phyloP scores from a whole-genome alignment of 2,888 invertebrate species.

The Piscicola geometra region DNA sequence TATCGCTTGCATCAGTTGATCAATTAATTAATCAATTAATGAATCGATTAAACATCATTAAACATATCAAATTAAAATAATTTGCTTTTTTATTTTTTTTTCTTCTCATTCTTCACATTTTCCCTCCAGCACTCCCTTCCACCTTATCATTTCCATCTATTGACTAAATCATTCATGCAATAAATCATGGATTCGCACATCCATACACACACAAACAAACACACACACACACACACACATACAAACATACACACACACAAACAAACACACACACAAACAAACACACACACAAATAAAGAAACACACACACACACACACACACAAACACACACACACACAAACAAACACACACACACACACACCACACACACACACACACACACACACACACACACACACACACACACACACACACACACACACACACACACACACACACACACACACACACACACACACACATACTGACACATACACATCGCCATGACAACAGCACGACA shows the following conservation, averaged over 20 bases:
- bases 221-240: slow-evolving; percentile 15
- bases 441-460: slow-evolving; percentile 59
- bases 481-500: background rate
- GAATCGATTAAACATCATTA: too few species aligned
- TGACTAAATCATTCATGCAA: background rate
- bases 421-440: slow-evolving; percentile 83
- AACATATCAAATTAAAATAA: too few species aligned
- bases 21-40: too few species aligned
- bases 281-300: background rate
- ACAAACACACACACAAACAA: background rate
- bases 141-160: too few species aligned
- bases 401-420: background rate
- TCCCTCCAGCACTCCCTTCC: too few species aligned
- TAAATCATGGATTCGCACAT: slow-evolving; percentile 1
- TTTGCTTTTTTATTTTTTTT: too few species aligned
- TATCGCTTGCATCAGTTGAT: too few species aligned
- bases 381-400: background rate
- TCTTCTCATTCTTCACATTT: too few species aligned
- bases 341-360: background rate
- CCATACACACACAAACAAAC: background rate
- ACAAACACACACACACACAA: background rate
- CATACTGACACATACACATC: slow-evolving; percentile 57
- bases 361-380: background rate
- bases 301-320: slow-evolving; percentile 59
- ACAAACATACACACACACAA: background rate